Evolutionary conservation across 2,113 vertebrate species (phyloP).

Genomic region (Daboia siamensis): DNA sequence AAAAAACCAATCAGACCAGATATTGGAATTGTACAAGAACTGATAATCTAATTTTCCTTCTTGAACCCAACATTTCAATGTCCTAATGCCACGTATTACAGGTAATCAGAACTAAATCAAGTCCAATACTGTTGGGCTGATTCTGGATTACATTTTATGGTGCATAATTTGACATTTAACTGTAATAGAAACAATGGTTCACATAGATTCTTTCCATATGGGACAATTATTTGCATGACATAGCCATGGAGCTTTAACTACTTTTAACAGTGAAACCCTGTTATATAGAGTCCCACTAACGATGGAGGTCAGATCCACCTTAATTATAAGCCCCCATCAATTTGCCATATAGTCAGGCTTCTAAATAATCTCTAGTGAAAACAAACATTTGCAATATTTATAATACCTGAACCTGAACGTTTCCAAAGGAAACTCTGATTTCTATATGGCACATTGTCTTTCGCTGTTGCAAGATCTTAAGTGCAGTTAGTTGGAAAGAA

Average conservation of each 20-base stretch:
- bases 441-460: no score
- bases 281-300: neutral
- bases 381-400: neutral
- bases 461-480: no score
- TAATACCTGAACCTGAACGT: neutral
- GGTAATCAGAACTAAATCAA: neutral
- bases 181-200: neutral
- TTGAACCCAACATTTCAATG: conserved; percentile 55
- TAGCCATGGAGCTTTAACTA: neutral
- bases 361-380: neutral
- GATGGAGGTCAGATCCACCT: neutral
- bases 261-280: neutral
- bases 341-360: neutral
- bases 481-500: no score
- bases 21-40: conserved; percentile 50
- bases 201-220: neutral
- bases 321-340: neutral
- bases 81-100: neutral
- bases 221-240: neutral
- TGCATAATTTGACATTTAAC: neutral
- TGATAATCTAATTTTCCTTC: conserved; percentile 55
- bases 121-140: neutral
- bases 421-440: no score
- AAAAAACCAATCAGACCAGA: conserved; percentile 51
- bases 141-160: neutral